Evolutionary conservation across 2,113 vertebrate genomes (phyloP).

Genomic region (Collichthys lucidus): DNA sequence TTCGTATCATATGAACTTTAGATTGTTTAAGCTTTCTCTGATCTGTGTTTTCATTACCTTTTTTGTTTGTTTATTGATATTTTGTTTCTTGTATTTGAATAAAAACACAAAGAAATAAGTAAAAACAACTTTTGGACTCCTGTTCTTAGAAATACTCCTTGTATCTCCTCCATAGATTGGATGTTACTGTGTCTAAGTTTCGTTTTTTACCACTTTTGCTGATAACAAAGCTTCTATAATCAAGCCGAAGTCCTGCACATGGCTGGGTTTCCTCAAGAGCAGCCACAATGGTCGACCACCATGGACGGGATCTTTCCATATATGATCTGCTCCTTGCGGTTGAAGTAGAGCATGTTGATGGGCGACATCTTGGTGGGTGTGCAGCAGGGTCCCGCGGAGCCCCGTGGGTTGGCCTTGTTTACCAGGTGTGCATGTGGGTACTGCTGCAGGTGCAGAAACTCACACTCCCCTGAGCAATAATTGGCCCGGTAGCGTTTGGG

Average conservation of each 20-base stretch:
- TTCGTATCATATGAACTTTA: not conserved
- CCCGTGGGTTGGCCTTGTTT: constrained; percentile 94
- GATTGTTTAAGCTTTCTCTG: not conserved
- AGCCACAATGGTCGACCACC: constrained; percentile 98
- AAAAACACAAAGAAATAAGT: not conserved
- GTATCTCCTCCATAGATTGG: not conserved
- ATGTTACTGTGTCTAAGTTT: not conserved
- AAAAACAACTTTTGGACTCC: not conserved
- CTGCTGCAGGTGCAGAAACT: constrained; percentile 97
- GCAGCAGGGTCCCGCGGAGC: constrained; percentile 95
- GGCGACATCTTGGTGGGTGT: constrained; percentile 98
- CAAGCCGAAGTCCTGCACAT: not conserved
- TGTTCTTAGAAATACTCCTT: not conserved
- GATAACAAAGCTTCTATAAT: not conserved
- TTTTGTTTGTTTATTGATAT: not conserved
- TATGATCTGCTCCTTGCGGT: constrained; percentile 97
- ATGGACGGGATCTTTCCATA: constrained; percentile 98
- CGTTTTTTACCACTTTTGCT: not conserved
- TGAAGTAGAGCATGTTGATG: constrained; percentile 99
- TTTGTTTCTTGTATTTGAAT: not conserved
- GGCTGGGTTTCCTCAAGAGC: constrained; percentile 86
- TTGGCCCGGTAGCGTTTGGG: constrained; percentile 98
- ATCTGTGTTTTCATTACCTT: not conserved
- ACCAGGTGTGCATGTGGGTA: constrained; percentile 97
- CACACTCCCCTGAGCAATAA: constrained; percentile 97